phyloP scores from a whole-genome alignment of 92 coral and sea anemone genomes.

The Micromussa lordhowensis region DNA sequence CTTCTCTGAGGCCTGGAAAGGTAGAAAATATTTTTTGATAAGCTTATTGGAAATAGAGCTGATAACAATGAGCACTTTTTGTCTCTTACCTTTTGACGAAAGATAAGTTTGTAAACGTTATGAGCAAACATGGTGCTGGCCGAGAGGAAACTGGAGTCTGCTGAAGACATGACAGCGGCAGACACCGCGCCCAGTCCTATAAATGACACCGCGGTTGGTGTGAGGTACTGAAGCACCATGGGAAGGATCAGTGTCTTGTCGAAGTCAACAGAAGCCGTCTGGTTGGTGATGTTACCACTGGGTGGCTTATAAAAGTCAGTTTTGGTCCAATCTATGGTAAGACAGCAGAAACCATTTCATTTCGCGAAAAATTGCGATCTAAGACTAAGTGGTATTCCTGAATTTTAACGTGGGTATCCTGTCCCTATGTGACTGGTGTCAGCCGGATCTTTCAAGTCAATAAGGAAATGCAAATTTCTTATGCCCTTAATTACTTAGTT shows the following conservation, averaged over 20 bases:
- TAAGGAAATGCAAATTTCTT: too few species aligned
- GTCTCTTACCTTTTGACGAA: conserved; percentile 74
- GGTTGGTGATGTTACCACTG: conserved; percentile 40
- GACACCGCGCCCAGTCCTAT: conserved; percentile 96
- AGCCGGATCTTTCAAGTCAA: too few species aligned
- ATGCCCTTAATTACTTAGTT: too few species aligned
- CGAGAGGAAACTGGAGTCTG: conserved; percentile 91
- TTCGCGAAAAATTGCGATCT: too few species aligned
- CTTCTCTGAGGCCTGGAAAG: conserved; percentile 75
- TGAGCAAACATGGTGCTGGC: conserved; percentile 89
- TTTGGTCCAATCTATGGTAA: conserved; percentile 74
- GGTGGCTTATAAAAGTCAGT: conserved; percentile 56
- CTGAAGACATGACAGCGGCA: conserved; percentile 96
- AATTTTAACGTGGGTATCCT: too few species aligned
- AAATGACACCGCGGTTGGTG: conserved; percentile 87
- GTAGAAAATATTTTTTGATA: not conserved
- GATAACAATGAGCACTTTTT: too few species aligned
- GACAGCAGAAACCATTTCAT: not conserved
- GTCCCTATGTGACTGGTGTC: too few species aligned
- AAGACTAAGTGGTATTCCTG: not conserved
- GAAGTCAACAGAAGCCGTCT: conserved; percentile 26
- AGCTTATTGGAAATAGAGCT: not conserved
- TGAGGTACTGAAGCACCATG: conserved; percentile 89
- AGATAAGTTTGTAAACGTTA: conserved; percentile 81
- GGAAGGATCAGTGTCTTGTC: conserved; percentile 82